Evolutionary conservation across 2,797 vertebrate species (phyloP).

Genomic region (Buceros bicornis): DNA sequence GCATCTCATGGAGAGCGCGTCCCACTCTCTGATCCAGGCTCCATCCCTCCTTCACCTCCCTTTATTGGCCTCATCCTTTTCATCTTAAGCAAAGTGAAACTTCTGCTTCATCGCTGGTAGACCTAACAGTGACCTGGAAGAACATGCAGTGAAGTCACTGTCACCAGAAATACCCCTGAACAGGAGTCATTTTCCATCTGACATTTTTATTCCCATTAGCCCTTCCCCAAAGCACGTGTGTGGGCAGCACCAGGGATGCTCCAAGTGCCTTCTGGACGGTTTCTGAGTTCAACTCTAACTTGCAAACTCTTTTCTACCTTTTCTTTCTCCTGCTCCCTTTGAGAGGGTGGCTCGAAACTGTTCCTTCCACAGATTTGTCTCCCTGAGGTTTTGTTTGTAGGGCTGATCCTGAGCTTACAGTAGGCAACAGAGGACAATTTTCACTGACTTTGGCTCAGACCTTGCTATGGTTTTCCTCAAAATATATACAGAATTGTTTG

Average conservation of each 20-base stretch:
- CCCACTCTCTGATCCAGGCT: background rate
- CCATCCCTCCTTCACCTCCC: background rate
- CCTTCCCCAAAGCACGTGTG: rapidly evolving
- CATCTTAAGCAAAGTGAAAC: rapidly evolving
- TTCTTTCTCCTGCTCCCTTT: background rate
- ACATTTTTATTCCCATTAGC: background rate
- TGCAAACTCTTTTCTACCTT: background rate
- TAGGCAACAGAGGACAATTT: background rate
- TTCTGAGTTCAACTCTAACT: background rate
- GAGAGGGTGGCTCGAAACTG: background rate
- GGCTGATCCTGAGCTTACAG: background rate
- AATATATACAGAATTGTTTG: background rate
- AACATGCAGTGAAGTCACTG: background rate
- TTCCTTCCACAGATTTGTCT: background rate
- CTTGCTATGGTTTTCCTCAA: background rate
- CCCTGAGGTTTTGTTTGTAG: background rate
- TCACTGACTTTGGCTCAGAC: background rate
- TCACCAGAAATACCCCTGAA: background rate
- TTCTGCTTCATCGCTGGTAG: too few relatives aligned
- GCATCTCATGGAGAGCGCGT: rapidly evolving
- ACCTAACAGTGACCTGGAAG: background rate
- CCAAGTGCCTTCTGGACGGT: background rate
- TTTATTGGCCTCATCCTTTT: background rate
- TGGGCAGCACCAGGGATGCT: background rate
- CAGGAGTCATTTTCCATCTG: background rate